These are phyloP conservation scores for Grus americana DNA, from an alignment of 2,113 vertebrate genomes.

Conservation along the genomic window DNA sequence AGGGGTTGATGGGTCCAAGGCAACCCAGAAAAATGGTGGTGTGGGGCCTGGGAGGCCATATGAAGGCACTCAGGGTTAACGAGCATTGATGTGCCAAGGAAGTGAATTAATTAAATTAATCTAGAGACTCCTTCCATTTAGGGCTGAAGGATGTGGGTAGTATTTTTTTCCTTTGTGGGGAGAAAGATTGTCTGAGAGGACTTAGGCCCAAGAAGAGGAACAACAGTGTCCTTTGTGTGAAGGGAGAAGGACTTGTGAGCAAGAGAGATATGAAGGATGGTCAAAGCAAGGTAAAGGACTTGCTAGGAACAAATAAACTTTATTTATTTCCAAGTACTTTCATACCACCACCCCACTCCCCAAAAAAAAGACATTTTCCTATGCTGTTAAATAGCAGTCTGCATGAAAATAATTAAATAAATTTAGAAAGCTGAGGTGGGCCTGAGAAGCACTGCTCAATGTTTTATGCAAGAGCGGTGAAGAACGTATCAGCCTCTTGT, in stretches of 20 bases:
- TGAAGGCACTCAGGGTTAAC: neutral
- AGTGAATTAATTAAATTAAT: neutral
- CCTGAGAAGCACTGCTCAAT: neutral
- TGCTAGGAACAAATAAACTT: neutral
- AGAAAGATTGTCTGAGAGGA: neutral
- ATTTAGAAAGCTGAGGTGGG: neutral
- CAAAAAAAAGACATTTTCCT: neutral
- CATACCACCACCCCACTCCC: neutral
- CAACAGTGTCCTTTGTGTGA: fast-evolving
- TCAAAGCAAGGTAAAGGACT: neutral
- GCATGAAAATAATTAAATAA: neutral
- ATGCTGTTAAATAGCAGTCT: neutral
- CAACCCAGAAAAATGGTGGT: neutral
- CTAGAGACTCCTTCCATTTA: neutral
- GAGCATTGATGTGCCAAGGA: neutral
- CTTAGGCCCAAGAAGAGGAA: neutral
- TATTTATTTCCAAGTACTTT: neutral
- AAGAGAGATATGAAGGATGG: neutral
- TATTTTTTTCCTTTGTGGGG: neutral
- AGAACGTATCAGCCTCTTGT: neutral
- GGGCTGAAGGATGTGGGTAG: fast-evolving
- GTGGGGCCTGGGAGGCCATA: neutral
- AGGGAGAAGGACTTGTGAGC: neutral
- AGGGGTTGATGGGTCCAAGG: neutral
- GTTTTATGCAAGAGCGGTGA: conserved; percentile 36